Evolutionary conservation across 2,888 invertebrate species (phyloP).

Genomic region (Cantharis flavilabris): DNA sequence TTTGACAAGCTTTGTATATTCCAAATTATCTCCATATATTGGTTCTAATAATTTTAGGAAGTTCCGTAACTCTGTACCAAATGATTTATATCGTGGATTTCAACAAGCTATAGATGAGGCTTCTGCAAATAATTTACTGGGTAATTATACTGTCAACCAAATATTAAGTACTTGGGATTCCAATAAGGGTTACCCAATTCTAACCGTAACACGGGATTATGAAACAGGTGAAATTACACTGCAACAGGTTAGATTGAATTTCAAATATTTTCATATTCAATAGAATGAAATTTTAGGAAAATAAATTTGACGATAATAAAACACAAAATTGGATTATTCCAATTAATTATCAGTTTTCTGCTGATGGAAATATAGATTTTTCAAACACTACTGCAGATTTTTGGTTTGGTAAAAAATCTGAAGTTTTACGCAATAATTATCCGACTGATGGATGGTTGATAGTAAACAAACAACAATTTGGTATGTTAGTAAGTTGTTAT

Average conservation of each 20-base stretch:
- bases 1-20: not conserved
- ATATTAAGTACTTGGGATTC: constrained; percentile 21
- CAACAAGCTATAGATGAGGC: constrained; percentile 35
- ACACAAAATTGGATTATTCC: constrained; percentile 16
- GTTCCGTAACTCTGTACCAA: constrained; percentile 38
- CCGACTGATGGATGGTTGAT: constrained; percentile 49
- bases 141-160: not conserved
- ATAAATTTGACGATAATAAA: not conserved
- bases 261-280: not conserved
- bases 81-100: constrained; percentile 44
- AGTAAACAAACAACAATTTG: constrained; percentile 24
- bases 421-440: not conserved
- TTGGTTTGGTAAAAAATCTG: constrained; percentile 22
- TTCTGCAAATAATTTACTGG: not conserved
- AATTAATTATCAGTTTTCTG: constrained; percentile 10
- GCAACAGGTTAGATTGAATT: constrained; percentile 6
- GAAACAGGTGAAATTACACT: constrained; percentile 7
- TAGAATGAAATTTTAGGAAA: not conserved
- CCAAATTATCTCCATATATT: not conserved
- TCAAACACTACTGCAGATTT: constrained; percentile 16
- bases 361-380: not conserved
- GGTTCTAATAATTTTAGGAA: constrained; percentile 16
- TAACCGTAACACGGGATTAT: constrained; percentile 21
- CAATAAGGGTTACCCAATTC: constrained; percentile 23
- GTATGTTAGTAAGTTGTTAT: not conserved